Evolutionary conservation across 1,140 invertebrate genomes (phyloP).

Genomic region (Harpegnathos saltator): DNA sequence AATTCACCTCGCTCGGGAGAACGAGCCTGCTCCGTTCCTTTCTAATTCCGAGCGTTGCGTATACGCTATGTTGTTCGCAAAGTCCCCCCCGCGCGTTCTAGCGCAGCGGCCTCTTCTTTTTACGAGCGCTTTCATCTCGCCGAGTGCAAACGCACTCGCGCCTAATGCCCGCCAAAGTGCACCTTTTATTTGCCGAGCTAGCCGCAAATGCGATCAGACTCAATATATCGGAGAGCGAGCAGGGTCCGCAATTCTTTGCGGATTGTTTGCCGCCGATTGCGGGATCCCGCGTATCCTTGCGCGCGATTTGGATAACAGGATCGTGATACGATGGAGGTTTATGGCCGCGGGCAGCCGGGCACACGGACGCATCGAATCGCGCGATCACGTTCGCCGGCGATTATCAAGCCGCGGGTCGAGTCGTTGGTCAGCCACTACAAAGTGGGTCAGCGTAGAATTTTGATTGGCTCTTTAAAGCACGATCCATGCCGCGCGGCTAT

Average conservation of each 20-base stretch:
- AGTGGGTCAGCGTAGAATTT: conserved; percentile 62
- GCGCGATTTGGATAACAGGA: conserved; percentile 35
- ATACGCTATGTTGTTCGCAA: too few species aligned
- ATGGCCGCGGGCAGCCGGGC: background rate
- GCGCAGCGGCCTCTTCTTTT: too few species aligned
- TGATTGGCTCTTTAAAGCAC: conserved; percentile 61
- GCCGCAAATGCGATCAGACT: too few species aligned
- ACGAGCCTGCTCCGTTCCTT: background rate
- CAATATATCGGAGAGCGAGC: too few species aligned
- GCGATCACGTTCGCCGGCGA: conserved; percentile 18
- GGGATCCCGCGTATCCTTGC: background rate
- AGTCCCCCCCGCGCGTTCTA: too few species aligned
- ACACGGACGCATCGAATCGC: conserved; percentile 9
- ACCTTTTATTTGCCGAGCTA: too few species aligned
- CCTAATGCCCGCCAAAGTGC: too few species aligned
- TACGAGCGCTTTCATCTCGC: too few species aligned
- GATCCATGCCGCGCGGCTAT: too few species aligned
- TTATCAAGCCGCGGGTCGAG: conserved; percentile 18
- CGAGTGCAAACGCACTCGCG: too few species aligned
- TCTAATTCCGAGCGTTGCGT: background rate
- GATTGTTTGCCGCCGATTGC: background rate
- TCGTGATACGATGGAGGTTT: conserved; percentile 24
- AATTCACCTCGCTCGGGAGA: background rate
- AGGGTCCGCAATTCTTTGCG: background rate
- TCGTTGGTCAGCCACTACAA: conserved; percentile 25